Evolutionary conservation across 2,888 invertebrate genomes (phyloP).

Genomic region (Heteropelma amictum): DNA sequence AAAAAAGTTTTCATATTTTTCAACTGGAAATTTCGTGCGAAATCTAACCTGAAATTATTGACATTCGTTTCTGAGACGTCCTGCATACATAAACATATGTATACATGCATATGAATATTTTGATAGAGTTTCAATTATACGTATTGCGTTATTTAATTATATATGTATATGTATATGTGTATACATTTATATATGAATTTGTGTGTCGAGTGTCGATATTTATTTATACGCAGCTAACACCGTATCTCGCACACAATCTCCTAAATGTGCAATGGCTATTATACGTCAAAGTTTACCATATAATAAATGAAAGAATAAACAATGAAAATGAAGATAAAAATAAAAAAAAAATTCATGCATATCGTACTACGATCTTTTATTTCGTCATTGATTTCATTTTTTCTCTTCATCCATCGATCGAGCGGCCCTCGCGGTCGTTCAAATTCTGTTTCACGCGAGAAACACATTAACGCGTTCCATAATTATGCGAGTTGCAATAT

Average conservation of each 20-base stretch:
- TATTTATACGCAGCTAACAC: slow-evolving; percentile 14
- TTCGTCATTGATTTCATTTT: neutral
- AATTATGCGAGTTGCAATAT: slow-evolving; percentile 9
- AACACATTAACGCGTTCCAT: slow-evolving; percentile 9
- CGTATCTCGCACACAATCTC: slow-evolving; percentile 28
- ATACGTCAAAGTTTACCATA: slow-evolving; percentile 6
- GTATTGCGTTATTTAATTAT: slow-evolving; percentile 4
- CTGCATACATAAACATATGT: neutral
- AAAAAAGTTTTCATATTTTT: too few species aligned
- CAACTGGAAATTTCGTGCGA: too few species aligned
- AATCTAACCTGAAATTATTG: too few species aligned
- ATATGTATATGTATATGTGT: too few species aligned
- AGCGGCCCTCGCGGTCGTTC: slow-evolving; percentile 9
- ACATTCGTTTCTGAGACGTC: too few species aligned
- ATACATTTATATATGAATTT: slow-evolving; percentile 32
- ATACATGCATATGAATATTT: slow-evolving; percentile 32
- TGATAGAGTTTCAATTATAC: slow-evolving; percentile 32
- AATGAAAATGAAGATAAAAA: neutral
- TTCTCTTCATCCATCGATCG: neutral
- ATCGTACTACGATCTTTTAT: neutral
- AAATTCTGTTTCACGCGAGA: neutral
- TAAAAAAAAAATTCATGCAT: neutral
- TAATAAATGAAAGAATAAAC: neutral
- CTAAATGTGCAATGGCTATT: slow-evolving; percentile 44
- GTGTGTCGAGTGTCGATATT: slow-evolving; percentile 43